A percentile compares a stretch with the other conserved stretches of the same genome.
Conservation (phyloP, 1,140 invertebrate genomes). For the Ooceraea biroi region DNA sequence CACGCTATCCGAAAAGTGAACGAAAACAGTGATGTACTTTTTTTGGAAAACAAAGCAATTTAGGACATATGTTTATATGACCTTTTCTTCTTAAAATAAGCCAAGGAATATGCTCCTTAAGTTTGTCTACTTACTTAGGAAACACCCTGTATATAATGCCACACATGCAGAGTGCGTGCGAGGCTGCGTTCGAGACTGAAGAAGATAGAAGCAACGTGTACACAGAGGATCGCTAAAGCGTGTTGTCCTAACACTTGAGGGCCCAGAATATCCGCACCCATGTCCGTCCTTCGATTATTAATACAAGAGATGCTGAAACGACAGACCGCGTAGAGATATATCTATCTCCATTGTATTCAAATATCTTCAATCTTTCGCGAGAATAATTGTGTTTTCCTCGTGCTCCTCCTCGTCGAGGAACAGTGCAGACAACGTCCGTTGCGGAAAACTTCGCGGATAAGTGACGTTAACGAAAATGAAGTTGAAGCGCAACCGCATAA, state of each 20-base stretch:
- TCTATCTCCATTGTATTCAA: constrained; percentile 31
- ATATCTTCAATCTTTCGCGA: constrained; percentile 3
- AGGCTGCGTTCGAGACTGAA: constrained; percentile 13
- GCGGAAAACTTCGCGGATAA: neutral
- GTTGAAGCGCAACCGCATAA: neutral
- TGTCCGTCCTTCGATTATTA: constrained; percentile 30
- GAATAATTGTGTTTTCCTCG: constrained; percentile 19
- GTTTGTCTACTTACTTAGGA: too few relatives aligned
- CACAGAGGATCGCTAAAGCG: constrained; percentile 48
- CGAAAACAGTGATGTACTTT: too few relatives aligned
- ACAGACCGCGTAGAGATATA: constrained; percentile 18
- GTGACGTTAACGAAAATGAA: constrained; percentile 16
- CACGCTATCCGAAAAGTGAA: too few relatives aligned
- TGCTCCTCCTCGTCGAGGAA: neutral
- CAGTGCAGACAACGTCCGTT: constrained; percentile 7
- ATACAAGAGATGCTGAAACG: constrained; percentile 5
- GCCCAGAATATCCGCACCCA: neutral
- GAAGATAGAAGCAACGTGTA: constrained; percentile 31
- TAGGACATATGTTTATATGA: too few relatives aligned
- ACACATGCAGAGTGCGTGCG: neutral
- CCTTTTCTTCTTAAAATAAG: too few relatives aligned
- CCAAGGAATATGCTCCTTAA: too few relatives aligned
- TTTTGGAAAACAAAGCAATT: too few relatives aligned
- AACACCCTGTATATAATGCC: too few relatives aligned
- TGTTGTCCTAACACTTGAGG: constrained; percentile 49